Percentiles rank a stretch among this genome's conserved stretches.
phyloP scores from a whole-genome alignment of 2,113 vertebrate genomes.

The Piaya cayana region DNA sequence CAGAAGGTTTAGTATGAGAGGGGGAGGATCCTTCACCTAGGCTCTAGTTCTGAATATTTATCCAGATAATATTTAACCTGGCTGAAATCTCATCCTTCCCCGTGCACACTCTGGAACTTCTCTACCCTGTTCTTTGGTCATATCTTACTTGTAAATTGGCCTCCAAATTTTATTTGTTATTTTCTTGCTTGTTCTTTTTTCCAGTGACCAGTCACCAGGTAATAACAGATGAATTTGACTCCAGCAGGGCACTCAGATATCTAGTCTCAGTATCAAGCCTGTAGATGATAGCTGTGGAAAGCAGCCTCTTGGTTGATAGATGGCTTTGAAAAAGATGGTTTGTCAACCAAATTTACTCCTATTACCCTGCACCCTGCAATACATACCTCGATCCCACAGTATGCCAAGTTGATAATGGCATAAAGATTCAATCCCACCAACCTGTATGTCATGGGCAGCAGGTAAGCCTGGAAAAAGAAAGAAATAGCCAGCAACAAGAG shows the following conservation, averaged over 20 bases:
- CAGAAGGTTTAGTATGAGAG: background rate
- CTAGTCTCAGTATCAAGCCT: background rate
- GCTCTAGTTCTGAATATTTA: background rate
- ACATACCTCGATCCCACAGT: background rate
- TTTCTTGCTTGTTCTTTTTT: background rate
- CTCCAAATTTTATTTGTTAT: background rate
- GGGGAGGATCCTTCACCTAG: background rate
- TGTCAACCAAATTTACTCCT: slow-evolving; percentile 18
- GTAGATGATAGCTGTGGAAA: background rate
- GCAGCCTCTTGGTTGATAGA: background rate
- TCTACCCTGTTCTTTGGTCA: background rate
- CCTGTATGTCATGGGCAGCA: background rate
- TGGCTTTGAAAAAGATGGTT: background rate
- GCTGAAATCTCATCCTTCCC: background rate
- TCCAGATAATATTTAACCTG: background rate
- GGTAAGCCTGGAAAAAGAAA: background rate
- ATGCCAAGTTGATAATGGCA: background rate
- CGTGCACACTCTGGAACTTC: background rate
- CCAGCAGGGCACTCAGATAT: background rate
- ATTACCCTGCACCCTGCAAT: slow-evolving; percentile 4
- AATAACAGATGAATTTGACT: slow-evolving; percentile 8
- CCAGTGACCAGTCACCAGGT: background rate
- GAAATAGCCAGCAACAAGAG: background rate
- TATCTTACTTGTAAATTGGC: background rate
- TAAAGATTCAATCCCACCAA: background rate